Evolutionary conservation across 2,888 invertebrate genomes (phyloP).

Genomic region (Candidula unifasciata): DNA sequence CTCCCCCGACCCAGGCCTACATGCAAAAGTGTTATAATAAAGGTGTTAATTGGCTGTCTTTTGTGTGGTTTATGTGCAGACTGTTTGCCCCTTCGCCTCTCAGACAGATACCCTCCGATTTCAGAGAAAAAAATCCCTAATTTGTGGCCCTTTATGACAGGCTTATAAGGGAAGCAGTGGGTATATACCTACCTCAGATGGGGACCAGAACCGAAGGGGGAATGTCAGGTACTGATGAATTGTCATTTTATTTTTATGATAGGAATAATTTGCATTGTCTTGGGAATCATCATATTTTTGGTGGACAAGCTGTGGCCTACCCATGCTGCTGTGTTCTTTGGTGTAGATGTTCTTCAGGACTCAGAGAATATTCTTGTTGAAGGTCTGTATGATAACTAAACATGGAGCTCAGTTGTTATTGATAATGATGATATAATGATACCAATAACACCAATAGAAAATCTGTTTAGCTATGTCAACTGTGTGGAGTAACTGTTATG

Average conservation of each 20-base stretch:
- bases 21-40: no score
- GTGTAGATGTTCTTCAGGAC: conserved; percentile 71
- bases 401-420: neutral
- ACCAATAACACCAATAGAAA: neutral
- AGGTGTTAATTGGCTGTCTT: no score
- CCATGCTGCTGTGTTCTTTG: conserved; percentile 63
- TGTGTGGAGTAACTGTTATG: neutral
- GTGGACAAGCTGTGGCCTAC: conserved; percentile 41
- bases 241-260: neutral
- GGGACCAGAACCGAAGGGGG: no score
- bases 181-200: no score
- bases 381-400: conserved; percentile 53
- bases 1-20: no score
- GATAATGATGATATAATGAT: neutral
- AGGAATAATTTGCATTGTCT: conserved; percentile 45
- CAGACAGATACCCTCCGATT: no score
- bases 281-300: conserved; percentile 42
- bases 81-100: no score
- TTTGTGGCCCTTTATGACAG: no score
- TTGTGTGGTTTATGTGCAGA: no score
- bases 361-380: conserved; percentile 60
- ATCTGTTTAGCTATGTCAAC: neutral
- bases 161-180: no score
- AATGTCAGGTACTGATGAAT: neutral
- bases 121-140: no score